Evolutionary conservation across 2,888 invertebrate species (phyloP).

Genomic region (Andrena praecox): DNA sequence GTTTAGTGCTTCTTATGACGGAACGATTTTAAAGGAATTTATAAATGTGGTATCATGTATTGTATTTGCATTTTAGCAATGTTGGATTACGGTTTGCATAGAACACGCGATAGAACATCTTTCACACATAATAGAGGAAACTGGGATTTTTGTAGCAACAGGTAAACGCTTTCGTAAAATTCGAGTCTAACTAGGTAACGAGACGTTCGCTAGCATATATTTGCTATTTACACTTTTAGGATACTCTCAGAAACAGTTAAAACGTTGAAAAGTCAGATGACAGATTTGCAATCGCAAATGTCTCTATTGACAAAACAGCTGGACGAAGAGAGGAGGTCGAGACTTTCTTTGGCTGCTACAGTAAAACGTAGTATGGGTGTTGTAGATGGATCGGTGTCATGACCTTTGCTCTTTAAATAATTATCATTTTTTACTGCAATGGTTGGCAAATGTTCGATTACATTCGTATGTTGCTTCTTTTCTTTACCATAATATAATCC

Average conservation of each 20-base stretch:
- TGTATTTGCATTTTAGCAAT: constrained; percentile 80
- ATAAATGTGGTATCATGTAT: constrained; percentile 5
- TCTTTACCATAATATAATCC: neutral
- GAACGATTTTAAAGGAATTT: neutral
- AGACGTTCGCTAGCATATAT: constrained; percentile 70
- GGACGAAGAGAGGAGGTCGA: constrained; percentile 89
- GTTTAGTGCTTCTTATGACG: constrained; percentile 1
- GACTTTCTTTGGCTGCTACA: constrained; percentile 83
- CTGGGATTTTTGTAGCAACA: constrained; percentile 81
- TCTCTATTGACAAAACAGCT: constrained; percentile 87
- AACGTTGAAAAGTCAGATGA: constrained; percentile 91
- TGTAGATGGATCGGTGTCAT: constrained; percentile 51
- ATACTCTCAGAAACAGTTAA: constrained; percentile 92
- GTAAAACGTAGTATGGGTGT: constrained; percentile 82
- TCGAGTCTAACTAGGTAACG: neutral
- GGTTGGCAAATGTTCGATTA: constrained; percentile 7
- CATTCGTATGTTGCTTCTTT: neutral
- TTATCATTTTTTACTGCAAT: neutral
- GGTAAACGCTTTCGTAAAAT: constrained; percentile 69
- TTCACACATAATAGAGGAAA: constrained; percentile 79
- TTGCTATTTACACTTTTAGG: constrained; percentile 85
- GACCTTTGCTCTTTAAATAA: constrained; percentile 9
- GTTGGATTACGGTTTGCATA: constrained; percentile 82
- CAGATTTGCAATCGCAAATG: constrained; percentile 88
- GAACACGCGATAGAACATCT: constrained; percentile 81